These are phyloP conservation scores for Lethocerus indicus DNA, from an alignment of 1,140 invertebrate genomes.

Conservation along the genomic window DNA sequence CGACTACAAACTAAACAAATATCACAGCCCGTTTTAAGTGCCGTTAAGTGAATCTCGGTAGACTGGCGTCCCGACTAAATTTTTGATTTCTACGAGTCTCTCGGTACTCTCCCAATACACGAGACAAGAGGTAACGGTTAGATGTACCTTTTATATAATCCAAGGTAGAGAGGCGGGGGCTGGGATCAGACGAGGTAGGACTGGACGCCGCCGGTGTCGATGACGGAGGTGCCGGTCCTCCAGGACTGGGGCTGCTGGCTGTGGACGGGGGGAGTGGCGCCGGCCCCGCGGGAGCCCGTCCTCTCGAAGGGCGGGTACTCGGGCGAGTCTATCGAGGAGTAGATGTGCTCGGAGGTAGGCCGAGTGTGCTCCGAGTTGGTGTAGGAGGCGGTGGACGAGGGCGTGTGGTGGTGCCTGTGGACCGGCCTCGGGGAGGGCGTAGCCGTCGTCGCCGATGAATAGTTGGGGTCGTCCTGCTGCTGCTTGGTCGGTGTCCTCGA, in stretches of 20 bases:
- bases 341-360: conserved; percentile 69
- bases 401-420: conserved; percentile 31
- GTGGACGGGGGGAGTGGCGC: background rate
- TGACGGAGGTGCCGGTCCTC: conserved; percentile 13
- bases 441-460: conserved; percentile 40
- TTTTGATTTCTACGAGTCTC: too few species aligned
- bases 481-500: conserved; percentile 25
- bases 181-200: conserved; percentile 18
- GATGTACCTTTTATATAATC: too few species aligned
- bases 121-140: too few species aligned
- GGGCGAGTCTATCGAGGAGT: conserved; percentile 71
- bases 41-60: too few species aligned
- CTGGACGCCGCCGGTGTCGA: conserved; percentile 16
- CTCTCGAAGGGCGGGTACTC: conserved; percentile 40
- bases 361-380: conserved; percentile 32
- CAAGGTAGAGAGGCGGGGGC: too few species aligned
- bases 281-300: conserved; percentile 12
- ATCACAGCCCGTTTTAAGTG: too few species aligned
- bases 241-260: conserved; percentile 12
- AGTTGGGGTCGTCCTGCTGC: conserved; percentile 38
- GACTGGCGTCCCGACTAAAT: too few species aligned
- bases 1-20: too few species aligned
- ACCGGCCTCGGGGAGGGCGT: conserved; percentile 40
- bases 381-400: too few species aligned
- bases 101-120: too few species aligned